Evolutionary conservation across 2,888 invertebrate genomes (phyloP), one percentile per base, ranked within the genome.

Genomic region (Sphaerophoria rueppellii): DNA sequence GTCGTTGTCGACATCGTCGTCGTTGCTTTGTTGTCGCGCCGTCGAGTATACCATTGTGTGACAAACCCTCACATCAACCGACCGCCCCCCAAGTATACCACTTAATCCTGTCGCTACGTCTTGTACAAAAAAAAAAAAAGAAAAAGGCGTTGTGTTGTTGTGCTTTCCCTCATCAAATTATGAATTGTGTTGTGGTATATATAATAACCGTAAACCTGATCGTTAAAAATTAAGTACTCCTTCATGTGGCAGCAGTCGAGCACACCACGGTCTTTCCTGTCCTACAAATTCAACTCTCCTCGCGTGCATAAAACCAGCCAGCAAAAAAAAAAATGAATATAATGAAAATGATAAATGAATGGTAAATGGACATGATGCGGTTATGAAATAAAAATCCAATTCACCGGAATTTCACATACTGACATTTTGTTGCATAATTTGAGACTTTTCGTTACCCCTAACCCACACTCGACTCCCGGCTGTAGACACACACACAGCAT

Each of bases 401-500:
- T 73, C 65, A 69, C 55, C 63, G 67, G 48, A 55, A 74, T 60
- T 60, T n/a, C 61, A 52, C 46, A 46, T 57, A 58, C 73, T 69
- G 78, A 63, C 63, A 74, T 78, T 78, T 43, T 73, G 78, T 82
- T 82, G 82, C 82, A 82, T 82, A 82, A 82, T 82, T 82, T 82
- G 67, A 67, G 67, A 54, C 54, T 67, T 67, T 67, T 54, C 54
- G 54, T 54, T 67, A 54, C 40, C 52, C 54, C 2, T 24, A 24
- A 24, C 24, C 24, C 24, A 24, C 24, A 65, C 65, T 60, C 60
- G 12, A 40, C 9, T 12, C 9, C 12, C 4, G 40, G 40, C 40
- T 40, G 34, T 37, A 67, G 52, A 40, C 67, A 67, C 52, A 50
- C 65, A 67, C 34, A 34, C 48, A 48, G 48, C 24, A 24, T 24